A percentile compares a stretch with the other conserved stretches of the same genome.
phyloP scores from a whole-genome alignment of 2,888 invertebrate species.

The Platycheirus albimanus region DNA sequence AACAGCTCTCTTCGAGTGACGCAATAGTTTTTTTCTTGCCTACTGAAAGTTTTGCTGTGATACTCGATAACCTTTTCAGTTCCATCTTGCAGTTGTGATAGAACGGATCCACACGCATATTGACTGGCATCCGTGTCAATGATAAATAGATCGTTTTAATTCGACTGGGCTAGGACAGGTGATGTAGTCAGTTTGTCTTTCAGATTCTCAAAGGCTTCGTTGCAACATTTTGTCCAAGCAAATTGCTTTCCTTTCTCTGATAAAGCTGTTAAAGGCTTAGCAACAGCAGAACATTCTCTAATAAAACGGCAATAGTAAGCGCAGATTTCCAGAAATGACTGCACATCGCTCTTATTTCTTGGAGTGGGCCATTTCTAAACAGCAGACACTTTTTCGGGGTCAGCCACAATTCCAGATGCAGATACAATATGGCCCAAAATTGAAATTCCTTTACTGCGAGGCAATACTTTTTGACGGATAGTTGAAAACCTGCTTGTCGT shows the following conservation, averaged over 20 bases:
- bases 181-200: too few relatives aligned
- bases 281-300: slow-evolving; percentile 1
- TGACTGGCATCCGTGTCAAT: slow-evolving; percentile 50
- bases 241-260: slow-evolving; percentile 13
- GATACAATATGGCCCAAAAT: slow-evolving; percentile 29
- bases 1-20: too few relatives aligned
- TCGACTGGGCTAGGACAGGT: too few relatives aligned
- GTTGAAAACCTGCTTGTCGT: neutral
- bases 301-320: slow-evolving; percentile 26
- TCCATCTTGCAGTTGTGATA: slow-evolving; percentile 50
- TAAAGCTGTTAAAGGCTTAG: slow-evolving; percentile 14
- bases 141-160: slow-evolving; percentile 20
- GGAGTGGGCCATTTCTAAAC: slow-evolving; percentile 16
- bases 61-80: too few relatives aligned
- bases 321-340: slow-evolving; percentile 13
- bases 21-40: too few relatives aligned
- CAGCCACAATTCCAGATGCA: neutral
- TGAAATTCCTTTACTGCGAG: neutral
- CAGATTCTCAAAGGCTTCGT: neutral
- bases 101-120: slow-evolving; percentile 22
- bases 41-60: too few relatives aligned
- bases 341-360: slow-evolving; percentile 8
- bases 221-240: slow-evolving; percentile 5
- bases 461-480: neutral
- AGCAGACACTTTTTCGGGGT: slow-evolving; percentile 22